Conservation (phyloP, 2,113 vertebrate genomes). For the Picathartes gymnocephalus region DNA sequence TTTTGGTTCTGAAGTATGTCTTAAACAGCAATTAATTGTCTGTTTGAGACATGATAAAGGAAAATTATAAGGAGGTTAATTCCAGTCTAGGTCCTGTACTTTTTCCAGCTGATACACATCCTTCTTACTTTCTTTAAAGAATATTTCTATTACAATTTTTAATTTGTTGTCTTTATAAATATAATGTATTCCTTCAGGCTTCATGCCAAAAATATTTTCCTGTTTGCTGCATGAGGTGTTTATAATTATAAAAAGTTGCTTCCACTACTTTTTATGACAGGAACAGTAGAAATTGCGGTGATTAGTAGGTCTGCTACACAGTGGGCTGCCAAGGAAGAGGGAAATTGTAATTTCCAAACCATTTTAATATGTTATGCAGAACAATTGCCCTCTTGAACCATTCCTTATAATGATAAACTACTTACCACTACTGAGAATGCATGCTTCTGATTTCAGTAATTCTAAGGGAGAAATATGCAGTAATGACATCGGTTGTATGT, state of each 20-base stretch:
- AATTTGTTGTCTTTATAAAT: background rate
- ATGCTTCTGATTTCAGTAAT: background rate
- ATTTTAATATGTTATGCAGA: background rate
- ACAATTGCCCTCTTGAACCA: background rate
- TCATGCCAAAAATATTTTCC: background rate
- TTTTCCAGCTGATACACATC: background rate
- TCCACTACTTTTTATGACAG: background rate
- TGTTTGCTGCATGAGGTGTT: background rate
- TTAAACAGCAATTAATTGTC: background rate
- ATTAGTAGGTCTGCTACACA: background rate
- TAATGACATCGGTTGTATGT: background rate
- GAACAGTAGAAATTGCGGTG: background rate
- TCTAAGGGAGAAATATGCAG: background rate
- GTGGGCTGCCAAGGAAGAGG: background rate
- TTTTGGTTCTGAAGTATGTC: background rate
- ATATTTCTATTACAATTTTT: background rate
- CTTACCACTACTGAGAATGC: background rate
- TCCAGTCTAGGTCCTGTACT: background rate
- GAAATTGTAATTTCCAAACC: background rate
- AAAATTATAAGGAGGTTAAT: background rate
- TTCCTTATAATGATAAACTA: background rate
- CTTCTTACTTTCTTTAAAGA: background rate
- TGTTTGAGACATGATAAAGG: background rate
- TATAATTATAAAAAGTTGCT: background rate
- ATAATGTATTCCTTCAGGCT: background rate